phyloP scores from a whole-genome alignment of 2,888 invertebrate genomes.

The Andrena fulva region DNA sequence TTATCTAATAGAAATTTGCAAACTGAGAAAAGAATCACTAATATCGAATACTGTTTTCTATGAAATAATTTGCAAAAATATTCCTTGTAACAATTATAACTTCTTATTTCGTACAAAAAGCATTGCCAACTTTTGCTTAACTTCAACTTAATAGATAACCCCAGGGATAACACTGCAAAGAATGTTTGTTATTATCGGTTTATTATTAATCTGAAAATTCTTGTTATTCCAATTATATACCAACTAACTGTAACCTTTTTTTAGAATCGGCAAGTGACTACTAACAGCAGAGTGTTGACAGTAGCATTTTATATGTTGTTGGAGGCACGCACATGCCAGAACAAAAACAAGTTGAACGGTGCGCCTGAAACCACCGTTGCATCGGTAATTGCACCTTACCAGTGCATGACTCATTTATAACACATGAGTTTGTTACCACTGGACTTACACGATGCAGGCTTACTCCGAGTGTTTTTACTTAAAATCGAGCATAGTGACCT shows the following conservation, averaged over 20 bases:
- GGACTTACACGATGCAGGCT: constrained; percentile 3
- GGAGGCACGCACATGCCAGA: not conserved
- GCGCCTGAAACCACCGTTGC: constrained; percentile 62
- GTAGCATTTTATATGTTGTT: not conserved
- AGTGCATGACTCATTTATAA: constrained; percentile 69
- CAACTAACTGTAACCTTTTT: not conserved
- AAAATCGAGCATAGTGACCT: constrained; percentile 13
- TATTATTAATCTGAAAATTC: not conserved
- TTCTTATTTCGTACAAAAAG: not conserved
- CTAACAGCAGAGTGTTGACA: constrained; percentile 28
- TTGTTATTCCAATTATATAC: not conserved
- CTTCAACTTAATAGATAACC: no score
- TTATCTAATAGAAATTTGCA: not conserved
- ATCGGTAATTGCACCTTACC: constrained; percentile 65
- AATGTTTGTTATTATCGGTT: not conserved
- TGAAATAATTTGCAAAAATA: not conserved
- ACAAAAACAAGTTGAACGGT: constrained; percentile 42
- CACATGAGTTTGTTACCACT: constrained; percentile 43
- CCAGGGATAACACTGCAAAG: no score
- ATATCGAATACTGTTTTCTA: no score
- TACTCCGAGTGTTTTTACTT: not conserved
- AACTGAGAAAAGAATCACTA: not conserved
- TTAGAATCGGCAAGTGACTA: not conserved
- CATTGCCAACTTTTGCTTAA: not conserved
- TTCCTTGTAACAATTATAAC: not conserved